Base-by-base conservation (phyloP, 1,140 invertebrate species). In the Vanessa atalanta region DNA sequence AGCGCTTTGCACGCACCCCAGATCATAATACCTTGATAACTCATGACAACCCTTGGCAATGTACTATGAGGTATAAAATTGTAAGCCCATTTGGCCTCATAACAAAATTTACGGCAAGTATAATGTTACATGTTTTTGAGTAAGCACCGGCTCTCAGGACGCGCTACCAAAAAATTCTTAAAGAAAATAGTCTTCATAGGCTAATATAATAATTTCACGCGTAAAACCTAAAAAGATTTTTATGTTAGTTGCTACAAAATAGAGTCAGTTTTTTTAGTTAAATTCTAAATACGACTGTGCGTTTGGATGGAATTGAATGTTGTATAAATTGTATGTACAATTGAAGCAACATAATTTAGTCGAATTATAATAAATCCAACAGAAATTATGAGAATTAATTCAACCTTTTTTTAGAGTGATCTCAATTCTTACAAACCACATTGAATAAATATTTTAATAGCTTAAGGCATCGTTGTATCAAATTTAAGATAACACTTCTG, bases 11-110 rank as follows among this genome's bases (percentile, higher is more conserved):
- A 64, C 50, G 65, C 72, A 72, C 63, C 65, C 72, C 23, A 75
- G 76, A 75, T 78, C 73, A 69, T 75, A 71, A 68, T 68, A 68
- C 65, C 53, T 65, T 75, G 70, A 78, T 73, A 72, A 72, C 73
- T 76, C 65, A 55, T 65, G 69, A 76, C 75, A 73, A 66, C 65
- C 70, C 57, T 69, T 47, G 63, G 65, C 74, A 70, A 78, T 74
- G 71, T 73, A 71, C 51, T 74, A 74, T 51, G 65, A 74, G 57
- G 26, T 51, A 69, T 74, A 64, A 75, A 65, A 71, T 55, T 75
- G 63, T 75, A 71, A 71, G 68, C 69, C 73, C 73, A 75, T 75
- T 75, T 65, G 47, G 50, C 55, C 73, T 75, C 73, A 55, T 75
- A 66, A 75, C 53, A 53, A 75, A 75, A 70, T 75, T 75, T 75